phyloP scores from a whole-genome alignment of 2,113 vertebrate species.

The Bothrops jararaca region DNA sequence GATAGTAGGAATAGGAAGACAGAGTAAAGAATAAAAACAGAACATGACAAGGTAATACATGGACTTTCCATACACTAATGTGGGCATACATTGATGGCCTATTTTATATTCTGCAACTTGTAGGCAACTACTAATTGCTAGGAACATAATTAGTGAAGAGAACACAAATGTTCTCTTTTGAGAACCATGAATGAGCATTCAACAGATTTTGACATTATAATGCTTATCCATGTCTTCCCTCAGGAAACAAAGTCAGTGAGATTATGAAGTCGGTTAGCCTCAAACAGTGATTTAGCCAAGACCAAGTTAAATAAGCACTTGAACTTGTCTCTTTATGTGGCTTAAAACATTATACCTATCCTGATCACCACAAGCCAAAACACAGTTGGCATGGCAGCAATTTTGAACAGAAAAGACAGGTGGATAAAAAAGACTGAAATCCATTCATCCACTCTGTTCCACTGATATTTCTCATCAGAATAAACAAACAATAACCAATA shows the following conservation, averaged over 20 bases:
- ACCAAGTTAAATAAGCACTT: neutral
- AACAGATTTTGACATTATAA: neutral
- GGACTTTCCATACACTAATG: neutral
- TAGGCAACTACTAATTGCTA: neutral
- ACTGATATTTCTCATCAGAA: neutral
- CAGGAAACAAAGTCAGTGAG: neutral
- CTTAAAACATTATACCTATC: neutral
- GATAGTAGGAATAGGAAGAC: neutral
- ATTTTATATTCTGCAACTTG: conserved; percentile 15
- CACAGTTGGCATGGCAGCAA: neutral
- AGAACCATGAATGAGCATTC: neutral
- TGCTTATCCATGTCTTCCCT: neutral
- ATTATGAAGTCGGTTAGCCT: neutral
- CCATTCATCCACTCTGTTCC: neutral
- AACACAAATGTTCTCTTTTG: neutral
- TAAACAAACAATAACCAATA: neutral
- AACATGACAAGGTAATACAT: too few species aligned
- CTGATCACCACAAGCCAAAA: neutral
- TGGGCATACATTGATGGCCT: neutral
- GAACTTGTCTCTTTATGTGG: neutral
- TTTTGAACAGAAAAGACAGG: neutral
- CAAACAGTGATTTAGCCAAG: neutral
- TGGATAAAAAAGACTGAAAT: neutral
- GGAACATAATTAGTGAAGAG: neutral
- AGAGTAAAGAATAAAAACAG: neutral